Base-by-base conservation (phyloP, 2,797 vertebrate species). In the Thaleichthys pacificus region DNA sequence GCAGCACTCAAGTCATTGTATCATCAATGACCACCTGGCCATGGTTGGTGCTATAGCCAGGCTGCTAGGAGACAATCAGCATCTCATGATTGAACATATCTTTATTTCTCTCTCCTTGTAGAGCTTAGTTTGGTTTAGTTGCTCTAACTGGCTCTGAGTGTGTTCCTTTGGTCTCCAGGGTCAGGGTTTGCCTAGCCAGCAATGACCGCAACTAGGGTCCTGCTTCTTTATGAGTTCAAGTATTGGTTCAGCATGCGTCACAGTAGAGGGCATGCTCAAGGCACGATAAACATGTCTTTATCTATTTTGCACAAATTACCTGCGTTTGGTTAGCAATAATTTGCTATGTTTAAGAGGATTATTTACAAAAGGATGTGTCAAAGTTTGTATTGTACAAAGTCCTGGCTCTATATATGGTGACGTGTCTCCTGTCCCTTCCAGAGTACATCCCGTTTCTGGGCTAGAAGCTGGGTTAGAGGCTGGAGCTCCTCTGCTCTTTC, bases 241-340 rank as follows among this genome's bases (percentile, higher is more conserved):
- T 72, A 72, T 80, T 85, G 84, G 17, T 81, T 88, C 84, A 84
- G 82, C 85, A 88, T 79, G 80, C 74, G 76, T 83, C 82, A 71
- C 69, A 73, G 79, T 70, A 75, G 70, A 66, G 32, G 67, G 56
- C 54, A 15, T 19, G 64, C 70, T 63, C 35, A 82, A 77, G 71
- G 74, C 47, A 65, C 73, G 75, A 61, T 58, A 74, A 15, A 67
- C 49, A 26, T 51, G 77, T 84, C 76, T 24, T 24, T 77, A 77
- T 82, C 82, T 74, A 85, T 85, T 89, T 89, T 88, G 89, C 88
- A 90, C 88, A 88, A 74, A 86, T 60, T 66, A 81, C 62, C 69
- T 70, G 82, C 77, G 66, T 69, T 84, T 42, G 42, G 9, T 56
- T 5, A 89, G 88, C 88, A 91, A 88, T 90, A 90, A 89, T 80